Conservation (phyloP, 2,797 vertebrate genomes). For the Mormyrus proboscirostris region DNA sequence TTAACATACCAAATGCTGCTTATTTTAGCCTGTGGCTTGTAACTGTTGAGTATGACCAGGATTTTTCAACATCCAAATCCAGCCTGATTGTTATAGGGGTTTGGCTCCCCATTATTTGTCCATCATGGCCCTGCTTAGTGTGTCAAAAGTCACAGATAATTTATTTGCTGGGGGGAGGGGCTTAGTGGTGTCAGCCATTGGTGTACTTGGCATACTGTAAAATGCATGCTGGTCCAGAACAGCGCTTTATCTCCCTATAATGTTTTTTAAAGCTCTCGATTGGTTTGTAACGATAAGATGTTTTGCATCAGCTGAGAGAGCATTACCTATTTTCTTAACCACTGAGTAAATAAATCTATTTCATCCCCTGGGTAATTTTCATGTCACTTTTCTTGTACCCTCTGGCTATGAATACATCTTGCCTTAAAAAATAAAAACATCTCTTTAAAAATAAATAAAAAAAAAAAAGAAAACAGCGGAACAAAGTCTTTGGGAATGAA, state of each 20-base stretch:
- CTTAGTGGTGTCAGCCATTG: not conserved
- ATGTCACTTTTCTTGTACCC: constrained; percentile 34
- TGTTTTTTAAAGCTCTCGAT: constrained; percentile 25
- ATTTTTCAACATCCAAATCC: not conserved
- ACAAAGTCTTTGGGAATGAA: constrained; percentile 6
- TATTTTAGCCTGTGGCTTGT: not conserved
- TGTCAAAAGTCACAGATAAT: not conserved
- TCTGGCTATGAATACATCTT: constrained; percentile 47
- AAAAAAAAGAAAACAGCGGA: not conserved
- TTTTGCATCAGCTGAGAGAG: constrained; percentile 46
- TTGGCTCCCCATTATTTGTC: not conserved
- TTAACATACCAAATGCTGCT: not conserved
- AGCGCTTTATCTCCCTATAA: not conserved
- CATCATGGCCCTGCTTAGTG: not conserved
- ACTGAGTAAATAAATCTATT: constrained; percentile 54
- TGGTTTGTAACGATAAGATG: constrained; percentile 37
- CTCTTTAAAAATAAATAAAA: constrained; percentile 2
- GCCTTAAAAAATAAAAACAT: not conserved
- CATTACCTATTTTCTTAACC: constrained; percentile 54
- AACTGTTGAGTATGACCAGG: not conserved
- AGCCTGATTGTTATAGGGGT: not conserved
- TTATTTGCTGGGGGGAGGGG: not conserved
- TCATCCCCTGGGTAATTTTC: constrained; percentile 41
- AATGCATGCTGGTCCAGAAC: not conserved
- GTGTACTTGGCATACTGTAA: not conserved